Percentiles rank a stretch among this genome's conserved stretches.
Conservation (phyloP, 2,888 invertebrate genomes). For the Plagodis dolabraria region DNA sequence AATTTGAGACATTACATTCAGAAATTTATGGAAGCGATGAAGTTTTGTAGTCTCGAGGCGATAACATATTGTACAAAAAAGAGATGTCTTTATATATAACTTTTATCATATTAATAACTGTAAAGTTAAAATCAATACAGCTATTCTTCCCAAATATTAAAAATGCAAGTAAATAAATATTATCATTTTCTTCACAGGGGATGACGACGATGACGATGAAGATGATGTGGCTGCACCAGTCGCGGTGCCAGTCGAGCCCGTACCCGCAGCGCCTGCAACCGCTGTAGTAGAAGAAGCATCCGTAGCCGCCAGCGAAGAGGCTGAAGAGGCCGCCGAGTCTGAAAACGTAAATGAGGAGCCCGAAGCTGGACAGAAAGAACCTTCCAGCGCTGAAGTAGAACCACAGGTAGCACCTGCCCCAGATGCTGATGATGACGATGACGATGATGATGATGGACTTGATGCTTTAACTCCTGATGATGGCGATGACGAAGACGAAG, state of each 20-base stretch:
- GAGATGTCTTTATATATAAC: too few relatives aligned
- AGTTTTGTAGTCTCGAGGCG: too few relatives aligned
- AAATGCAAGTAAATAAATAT: too few relatives aligned
- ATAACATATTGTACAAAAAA: too few relatives aligned
- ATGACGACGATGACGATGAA: conserved; percentile 85
- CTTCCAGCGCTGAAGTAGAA: conserved; percentile 70
- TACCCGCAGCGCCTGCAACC: conserved; percentile 61
- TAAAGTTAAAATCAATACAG: too few relatives aligned
- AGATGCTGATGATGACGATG: conserved; percentile 66
- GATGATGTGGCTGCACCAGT: conserved; percentile 67
- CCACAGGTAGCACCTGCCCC: conserved; percentile 58
- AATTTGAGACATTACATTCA: too few relatives aligned
- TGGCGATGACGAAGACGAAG: conserved; percentile 88
- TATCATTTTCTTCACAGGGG: conserved; percentile 35
- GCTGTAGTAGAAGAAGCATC: conserved; percentile 73
- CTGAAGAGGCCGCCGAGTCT: conserved; percentile 55
- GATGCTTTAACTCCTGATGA: conserved; percentile 83
- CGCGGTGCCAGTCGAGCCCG: conserved; percentile 76
- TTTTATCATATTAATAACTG: too few relatives aligned
- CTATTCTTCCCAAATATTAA: too few relatives aligned
- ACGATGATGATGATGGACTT: conserved; percentile 72
- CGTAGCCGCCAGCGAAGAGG: conserved; percentile 46
- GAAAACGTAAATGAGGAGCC: conserved; percentile 61
- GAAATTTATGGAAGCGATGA: too few relatives aligned
- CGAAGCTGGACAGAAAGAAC: conserved; percentile 73